Conservation (phyloP, 2,888 invertebrate genomes). For the Caenorhabditis sp. region DNA sequence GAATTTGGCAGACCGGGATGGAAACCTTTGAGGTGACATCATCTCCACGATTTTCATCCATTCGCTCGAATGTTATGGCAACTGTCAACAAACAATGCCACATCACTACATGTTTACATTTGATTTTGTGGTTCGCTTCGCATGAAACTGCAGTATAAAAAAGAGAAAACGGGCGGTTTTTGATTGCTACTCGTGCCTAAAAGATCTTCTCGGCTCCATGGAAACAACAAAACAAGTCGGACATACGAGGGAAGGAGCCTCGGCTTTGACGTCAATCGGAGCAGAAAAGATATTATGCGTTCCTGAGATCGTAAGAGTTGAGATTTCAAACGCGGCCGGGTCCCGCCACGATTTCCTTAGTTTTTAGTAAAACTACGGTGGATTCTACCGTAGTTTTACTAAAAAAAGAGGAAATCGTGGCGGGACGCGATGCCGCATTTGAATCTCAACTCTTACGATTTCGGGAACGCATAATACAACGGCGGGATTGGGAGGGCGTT, state of each 20-base stretch:
- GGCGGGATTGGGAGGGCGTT: slow-evolving; percentile 9
- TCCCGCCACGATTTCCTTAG: no score
- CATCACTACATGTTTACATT: slow-evolving; percentile 40
- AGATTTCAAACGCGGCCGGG: no score
- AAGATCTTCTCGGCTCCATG: slow-evolving; percentile 25
- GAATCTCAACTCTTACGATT: no score
- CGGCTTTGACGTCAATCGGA: slow-evolving; percentile 53
- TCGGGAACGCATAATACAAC: no score
- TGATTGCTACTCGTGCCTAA: neutral
- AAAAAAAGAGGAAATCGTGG: no score
- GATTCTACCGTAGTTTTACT: no score
- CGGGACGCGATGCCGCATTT: no score
- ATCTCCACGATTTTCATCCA: neutral
- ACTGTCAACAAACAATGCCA: slow-evolving; percentile 42
- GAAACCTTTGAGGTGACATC: neutral
- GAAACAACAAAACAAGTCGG: slow-evolving; percentile 35
- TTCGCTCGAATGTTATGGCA: slow-evolving; percentile 18
- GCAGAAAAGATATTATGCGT: neutral
- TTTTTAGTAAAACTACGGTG: no score
- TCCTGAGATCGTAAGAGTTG: no score
- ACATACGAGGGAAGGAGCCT: no score
- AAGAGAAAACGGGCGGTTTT: neutral
- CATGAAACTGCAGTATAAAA: neutral
- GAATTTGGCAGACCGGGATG: neutral
- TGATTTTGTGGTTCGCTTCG: slow-evolving; percentile 5